phyloP scores from a whole-genome alignment of 2,797 vertebrate species.

The Rhinichthys osculus region DNA sequence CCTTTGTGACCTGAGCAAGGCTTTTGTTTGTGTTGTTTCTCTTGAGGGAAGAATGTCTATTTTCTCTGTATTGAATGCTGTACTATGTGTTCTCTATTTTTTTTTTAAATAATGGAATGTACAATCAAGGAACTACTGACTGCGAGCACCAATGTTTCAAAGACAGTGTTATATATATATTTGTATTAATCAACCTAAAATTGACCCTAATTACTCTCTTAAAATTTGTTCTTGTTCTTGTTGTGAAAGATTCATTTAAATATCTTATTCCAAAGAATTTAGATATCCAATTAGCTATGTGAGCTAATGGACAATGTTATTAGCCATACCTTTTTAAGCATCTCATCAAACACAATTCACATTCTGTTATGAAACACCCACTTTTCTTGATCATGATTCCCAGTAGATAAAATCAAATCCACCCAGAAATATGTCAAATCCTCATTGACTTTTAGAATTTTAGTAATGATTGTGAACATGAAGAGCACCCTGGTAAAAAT shows the following conservation, averaged over 20 bases:
- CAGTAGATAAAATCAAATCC: background rate
- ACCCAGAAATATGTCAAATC: background rate
- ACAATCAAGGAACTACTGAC: background rate
- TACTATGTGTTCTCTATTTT: slow-evolving; percentile 8
- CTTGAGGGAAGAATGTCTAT: slow-evolving; percentile 1
- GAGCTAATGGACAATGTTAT: background rate
- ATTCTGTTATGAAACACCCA: background rate
- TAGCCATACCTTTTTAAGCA: background rate
- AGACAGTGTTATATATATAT: background rate
- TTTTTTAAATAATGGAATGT: background rate
- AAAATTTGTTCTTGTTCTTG: background rate
- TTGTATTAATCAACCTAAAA: background rate
- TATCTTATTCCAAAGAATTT: slow-evolving; percentile 11
- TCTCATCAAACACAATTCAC: background rate
- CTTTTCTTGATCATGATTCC: background rate
- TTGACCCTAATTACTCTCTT: background rate
- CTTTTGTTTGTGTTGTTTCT: slow-evolving; percentile 9
- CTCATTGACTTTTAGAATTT: background rate
- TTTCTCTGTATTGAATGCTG: slow-evolving; percentile 26
- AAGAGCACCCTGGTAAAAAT: slow-evolving; percentile 13
- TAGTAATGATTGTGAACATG: background rate
- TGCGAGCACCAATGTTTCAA: background rate
- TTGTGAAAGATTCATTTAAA: background rate
- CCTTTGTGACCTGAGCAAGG: slow-evolving; percentile 8
- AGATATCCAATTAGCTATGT: background rate